phyloP scores from a whole-genome alignment of 1,140 invertebrate species.

The Apolygus lucorum region DNA sequence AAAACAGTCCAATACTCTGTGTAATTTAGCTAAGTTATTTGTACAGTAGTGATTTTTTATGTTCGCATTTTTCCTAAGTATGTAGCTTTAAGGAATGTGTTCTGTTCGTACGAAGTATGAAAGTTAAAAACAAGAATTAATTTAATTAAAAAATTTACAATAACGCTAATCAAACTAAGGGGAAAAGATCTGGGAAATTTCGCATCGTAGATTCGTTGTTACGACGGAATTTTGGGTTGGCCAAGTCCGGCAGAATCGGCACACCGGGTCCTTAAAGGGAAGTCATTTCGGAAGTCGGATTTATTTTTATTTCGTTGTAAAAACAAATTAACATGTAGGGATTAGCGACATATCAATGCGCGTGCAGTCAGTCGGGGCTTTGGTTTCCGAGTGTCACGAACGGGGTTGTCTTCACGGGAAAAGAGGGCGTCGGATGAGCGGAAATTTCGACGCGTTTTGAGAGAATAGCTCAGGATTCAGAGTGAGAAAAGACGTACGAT shows the following conservation, averaged over 20 bases:
- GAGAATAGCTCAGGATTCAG: too few relatives aligned
- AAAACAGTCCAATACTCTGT: constrained; percentile 7
- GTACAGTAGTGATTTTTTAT: constrained; percentile 1
- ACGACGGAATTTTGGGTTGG: background rate
- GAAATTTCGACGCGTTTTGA: too few relatives aligned
- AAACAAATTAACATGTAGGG: too few relatives aligned
- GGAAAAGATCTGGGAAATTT: background rate
- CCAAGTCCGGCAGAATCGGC: background rate
- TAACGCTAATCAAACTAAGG: background rate
- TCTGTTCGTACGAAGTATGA: constrained; percentile 10
- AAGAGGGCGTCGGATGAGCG: too few relatives aligned
- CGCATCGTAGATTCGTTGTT: background rate
- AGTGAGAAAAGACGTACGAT: too few relatives aligned
- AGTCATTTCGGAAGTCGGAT: constrained; percentile 18
- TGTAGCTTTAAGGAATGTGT: constrained; percentile 20
- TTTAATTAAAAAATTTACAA: constrained; percentile 18
- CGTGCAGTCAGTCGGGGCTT: too few relatives aligned
- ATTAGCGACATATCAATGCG: constrained; percentile 27
- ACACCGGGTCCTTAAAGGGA: background rate
- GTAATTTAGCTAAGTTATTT: constrained; percentile 7
- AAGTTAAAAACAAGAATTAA: constrained; percentile 9
- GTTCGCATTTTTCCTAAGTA: constrained; percentile 13
- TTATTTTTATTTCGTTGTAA: constrained; percentile 19
- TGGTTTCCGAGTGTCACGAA: too few relatives aligned
- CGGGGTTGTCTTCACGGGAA: too few relatives aligned